Evolutionary conservation across 1,140 invertebrate genomes (phyloP).

Genomic region (Homalodisca vitripennis): DNA sequence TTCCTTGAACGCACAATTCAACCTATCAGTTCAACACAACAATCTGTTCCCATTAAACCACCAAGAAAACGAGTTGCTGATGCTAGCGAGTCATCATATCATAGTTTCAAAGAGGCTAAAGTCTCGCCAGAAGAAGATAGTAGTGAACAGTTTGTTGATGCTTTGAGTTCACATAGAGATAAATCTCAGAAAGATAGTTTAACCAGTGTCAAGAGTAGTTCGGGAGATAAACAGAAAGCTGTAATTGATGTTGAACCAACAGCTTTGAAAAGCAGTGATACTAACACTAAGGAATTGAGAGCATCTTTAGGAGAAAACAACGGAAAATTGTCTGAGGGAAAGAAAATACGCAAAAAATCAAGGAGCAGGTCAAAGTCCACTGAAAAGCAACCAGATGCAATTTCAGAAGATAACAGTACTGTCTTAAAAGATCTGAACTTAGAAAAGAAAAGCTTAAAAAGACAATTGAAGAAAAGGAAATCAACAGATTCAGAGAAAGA

Average conservation of each 20-base stretch:
- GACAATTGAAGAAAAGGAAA: conserved; percentile 32
- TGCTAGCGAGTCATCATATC: conserved; percentile 26
- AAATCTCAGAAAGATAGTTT: conserved; percentile 56
- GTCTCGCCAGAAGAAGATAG: conserved; percentile 9
- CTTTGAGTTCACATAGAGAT: conserved; percentile 48
- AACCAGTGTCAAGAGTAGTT: conserved; percentile 56
- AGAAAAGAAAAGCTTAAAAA: conserved; percentile 20
- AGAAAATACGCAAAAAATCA: conserved; percentile 22
- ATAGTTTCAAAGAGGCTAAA: conserved; percentile 28
- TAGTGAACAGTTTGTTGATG: conserved; percentile 29
- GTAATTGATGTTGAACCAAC: no score
- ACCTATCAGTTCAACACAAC: background rate
- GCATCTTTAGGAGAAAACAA: conserved; percentile 1
- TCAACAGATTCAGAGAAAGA: conserved; percentile 41
- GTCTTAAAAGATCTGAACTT: no score
- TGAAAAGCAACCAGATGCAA: conserved; percentile 20
- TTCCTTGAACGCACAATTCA: conserved; percentile 43
- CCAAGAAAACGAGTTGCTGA: conserved; percentile 22
- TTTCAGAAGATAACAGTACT: conserved; percentile 15
- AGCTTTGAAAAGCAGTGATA: no score
- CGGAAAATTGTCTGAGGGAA: background rate
- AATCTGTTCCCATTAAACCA: conserved; percentile 25
- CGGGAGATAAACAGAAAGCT: background rate
- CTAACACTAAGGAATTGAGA: no score
- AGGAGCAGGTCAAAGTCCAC: conserved; percentile 26